Conservation (phyloP, 2,797 vertebrate species). For the Onychomys arenicola region DNA sequence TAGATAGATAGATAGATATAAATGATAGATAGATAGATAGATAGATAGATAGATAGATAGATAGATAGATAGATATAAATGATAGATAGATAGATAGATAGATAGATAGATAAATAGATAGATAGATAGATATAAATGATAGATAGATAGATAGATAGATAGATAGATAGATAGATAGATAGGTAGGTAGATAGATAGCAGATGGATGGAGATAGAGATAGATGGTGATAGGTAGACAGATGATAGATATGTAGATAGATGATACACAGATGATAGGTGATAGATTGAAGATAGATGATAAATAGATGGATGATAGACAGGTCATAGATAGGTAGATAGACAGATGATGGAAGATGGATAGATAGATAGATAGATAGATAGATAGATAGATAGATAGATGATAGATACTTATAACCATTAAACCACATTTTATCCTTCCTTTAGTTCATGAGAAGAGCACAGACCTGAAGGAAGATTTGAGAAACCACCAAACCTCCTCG, state of each 20-base stretch:
- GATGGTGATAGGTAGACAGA: not conserved
- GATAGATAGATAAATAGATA: not conserved
- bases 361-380: not conserved
- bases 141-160: not conserved
- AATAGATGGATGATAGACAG: no score
- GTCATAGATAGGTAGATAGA: no score
- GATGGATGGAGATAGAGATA: not conserved
- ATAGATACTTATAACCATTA: not conserved
- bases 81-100: not conserved
- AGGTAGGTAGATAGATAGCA: not conserved
- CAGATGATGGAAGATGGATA: no score
- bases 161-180: not conserved
- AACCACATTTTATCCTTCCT: not conserved
- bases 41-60: not conserved
- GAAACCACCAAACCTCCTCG: not conserved
- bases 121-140: not conserved
- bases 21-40: not conserved
- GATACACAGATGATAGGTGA: not conserved
- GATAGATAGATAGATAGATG: not conserved
- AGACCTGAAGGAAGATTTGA: constrained; percentile 28
- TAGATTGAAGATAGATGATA: no score
- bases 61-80: not conserved
- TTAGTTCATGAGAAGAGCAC: not conserved
- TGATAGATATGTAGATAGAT: not conserved
- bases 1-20: not conserved